Percentiles rank a stretch among this genome's conserved stretches.
Conservation (phyloP, 2,113 vertebrate genomes). For the Tamias sibiricus region DNA sequence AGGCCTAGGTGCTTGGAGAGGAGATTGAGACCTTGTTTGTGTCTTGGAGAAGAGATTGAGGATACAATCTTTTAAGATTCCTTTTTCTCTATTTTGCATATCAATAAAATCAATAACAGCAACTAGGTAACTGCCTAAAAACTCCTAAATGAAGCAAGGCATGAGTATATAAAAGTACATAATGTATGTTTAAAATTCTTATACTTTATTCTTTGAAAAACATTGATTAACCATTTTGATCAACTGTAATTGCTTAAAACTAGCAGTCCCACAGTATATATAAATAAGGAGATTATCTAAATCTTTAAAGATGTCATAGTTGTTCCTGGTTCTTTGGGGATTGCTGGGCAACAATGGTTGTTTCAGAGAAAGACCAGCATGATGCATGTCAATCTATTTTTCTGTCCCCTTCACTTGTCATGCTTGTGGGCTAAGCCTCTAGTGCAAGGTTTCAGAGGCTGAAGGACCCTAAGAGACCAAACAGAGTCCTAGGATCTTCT, state of each 20-base stretch:
- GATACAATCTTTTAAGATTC: background rate
- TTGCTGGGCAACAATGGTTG: background rate
- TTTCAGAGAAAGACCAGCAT: background rate
- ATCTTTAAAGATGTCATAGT: background rate
- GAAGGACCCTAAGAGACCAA: background rate
- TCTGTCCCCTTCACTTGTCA: background rate
- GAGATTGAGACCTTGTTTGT: background rate
- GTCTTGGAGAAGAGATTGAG: background rate
- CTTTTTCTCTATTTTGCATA: conserved; percentile 31
- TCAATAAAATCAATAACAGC: conserved; percentile 7
- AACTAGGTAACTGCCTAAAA: background rate
- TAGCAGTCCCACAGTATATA: background rate
- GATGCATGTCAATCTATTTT: background rate
- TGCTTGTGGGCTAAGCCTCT: background rate
- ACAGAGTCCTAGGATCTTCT: background rate
- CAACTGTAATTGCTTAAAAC: conserved; percentile 17
- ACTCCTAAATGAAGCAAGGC: background rate
- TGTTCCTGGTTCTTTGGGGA: background rate
- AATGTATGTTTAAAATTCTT: conserved; percentile 44
- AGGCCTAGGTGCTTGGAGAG: background rate
- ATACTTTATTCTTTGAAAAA: background rate
- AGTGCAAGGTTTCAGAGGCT: background rate
- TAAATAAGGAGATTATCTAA: conserved; percentile 10
- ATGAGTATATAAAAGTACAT: conserved; percentile 2
- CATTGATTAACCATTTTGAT: background rate